phyloP scores from a whole-genome alignment of 1,140 invertebrate genomes.

The Diachasmimorpha longicaudata region DNA sequence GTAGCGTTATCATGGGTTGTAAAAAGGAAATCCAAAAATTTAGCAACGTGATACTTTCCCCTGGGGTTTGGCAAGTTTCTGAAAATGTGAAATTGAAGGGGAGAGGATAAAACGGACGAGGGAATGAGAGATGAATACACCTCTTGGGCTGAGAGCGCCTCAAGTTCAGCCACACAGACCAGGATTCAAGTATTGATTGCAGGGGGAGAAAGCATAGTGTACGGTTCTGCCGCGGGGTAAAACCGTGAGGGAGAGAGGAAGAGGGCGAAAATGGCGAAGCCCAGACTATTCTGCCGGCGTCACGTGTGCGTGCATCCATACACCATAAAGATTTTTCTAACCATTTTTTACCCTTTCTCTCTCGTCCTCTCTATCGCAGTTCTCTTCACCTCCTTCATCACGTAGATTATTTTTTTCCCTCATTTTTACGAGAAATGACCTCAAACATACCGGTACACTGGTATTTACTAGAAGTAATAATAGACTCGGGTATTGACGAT shows the following conservation, averaged over 20 bases:
- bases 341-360: neutral
- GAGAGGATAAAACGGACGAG: neutral
- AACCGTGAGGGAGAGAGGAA: neutral
- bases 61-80: neutral
- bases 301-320: conserved; percentile 5
- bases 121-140: conserved; percentile 20
- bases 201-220: conserved; percentile 33
- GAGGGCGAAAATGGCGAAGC: conserved; percentile 47
- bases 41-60: too few relatives aligned
- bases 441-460: conserved; percentile 14
- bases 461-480: conserved; percentile 26
- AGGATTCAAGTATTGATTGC: conserved; percentile 62
- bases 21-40: too few relatives aligned
- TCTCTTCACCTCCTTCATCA: neutral
- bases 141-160: conserved; percentile 27
- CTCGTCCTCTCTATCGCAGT: neutral
- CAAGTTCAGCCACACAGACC: conserved; percentile 43
- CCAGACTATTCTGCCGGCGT: conserved; percentile 37
- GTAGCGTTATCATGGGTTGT: too few relatives aligned
- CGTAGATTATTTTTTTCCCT: conserved; percentile 1
- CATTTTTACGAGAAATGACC: conserved; percentile 4
- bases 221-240: conserved; percentile 37
- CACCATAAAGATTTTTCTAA: conserved; percentile 2
- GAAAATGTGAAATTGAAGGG: neutral
- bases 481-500: conserved; percentile 17